Conservation (phyloP, 2,888 invertebrate species). For the Aphodius granarius region DNA sequence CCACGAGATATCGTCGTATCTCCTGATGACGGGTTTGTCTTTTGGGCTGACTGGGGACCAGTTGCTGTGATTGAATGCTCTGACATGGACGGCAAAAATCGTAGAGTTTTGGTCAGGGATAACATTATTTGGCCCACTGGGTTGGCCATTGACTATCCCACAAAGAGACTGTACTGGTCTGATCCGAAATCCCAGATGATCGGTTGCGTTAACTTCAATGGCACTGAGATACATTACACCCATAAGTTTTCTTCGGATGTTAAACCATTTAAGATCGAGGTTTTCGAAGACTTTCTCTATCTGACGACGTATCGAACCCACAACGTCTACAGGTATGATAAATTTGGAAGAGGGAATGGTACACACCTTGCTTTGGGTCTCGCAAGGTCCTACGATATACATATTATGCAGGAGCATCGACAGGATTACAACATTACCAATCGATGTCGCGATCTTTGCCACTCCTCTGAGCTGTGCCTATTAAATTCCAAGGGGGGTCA, state of each 20-base stretch:
- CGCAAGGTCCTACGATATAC: conserved; percentile 64
- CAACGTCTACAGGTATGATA: conserved; percentile 65
- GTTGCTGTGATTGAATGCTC: conserved; percentile 65
- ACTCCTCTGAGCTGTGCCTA: conserved; percentile 63
- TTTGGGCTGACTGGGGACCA: conserved; percentile 76
- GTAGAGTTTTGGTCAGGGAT: conserved; percentile 55
- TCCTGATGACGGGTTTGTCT: conserved; percentile 67
- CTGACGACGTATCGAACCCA: conserved; percentile 66
- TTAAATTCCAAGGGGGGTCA: conserved; percentile 48
- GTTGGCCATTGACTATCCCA: conserved; percentile 74
- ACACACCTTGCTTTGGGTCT: conserved; percentile 60
- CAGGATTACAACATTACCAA: conserved; percentile 61
- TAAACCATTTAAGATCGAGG: conserved; percentile 71
- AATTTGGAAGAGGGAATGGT: conserved; percentile 64
- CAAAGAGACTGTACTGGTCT: conserved; percentile 79
- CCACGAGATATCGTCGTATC: conserved; percentile 71
- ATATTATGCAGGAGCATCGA: conserved; percentile 68
- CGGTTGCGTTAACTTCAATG: conserved; percentile 70
- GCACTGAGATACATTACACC: conserved; percentile 65
- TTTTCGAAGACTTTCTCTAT: conserved; percentile 73
- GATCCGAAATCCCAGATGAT: conserved; percentile 77
- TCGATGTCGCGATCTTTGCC: conserved; percentile 65
- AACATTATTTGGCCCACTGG: conserved; percentile 73
- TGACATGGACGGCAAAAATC: conserved; percentile 64
- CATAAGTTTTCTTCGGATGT: conserved; percentile 60